Base-by-base conservation (phyloP, 2,113 vertebrate genomes). In the Psammodynastes pulverulentus region DNA sequence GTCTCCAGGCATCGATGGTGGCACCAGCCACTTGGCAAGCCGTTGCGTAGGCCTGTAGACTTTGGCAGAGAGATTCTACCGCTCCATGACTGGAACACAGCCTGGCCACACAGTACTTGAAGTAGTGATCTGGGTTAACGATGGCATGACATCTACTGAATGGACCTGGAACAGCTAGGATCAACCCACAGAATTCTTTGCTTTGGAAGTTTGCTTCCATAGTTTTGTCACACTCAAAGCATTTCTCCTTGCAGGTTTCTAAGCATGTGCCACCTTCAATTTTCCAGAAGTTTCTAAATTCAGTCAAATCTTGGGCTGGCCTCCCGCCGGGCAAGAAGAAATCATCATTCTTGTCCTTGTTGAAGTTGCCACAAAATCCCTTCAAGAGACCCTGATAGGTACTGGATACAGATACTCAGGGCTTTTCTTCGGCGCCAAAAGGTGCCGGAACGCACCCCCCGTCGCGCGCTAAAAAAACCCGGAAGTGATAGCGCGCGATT, bases 1-100 rank as follows among this genome's bases (percentile, higher is more conserved):
- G 92, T 92, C 97, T 97, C 98, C 97, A 98, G 13, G 96, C 94
- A 5, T 91, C 86, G 26, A 98, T 56, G n/a, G 94, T 89, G 43
- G 96, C 90, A 15, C 94, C 97, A 62, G 95, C 94, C 21, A 34
- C 29, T 56, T 96, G 95, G 72, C 97, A 97, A 34, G 92, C 94
- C 7, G 91, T 95, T 87, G 88, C 90, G 39, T 97, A 97, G 89
- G 89, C 95, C 62, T 95, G 93, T 10, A 97, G 56, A 39, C 95
- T 95, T 23, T 96, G 94, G 93, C 97, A 97, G 26, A 97, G 89
- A 58, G 96, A 93, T 8, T 46, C 94, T 79, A 58, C 89, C 6
- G 93, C 49, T 5, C 96, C 97, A 9, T 92, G 92, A 51, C 95
- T 94, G n/a, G 96, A 93, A 91, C 96, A 97, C 17, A 95, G 87